Base-by-base conservation (phyloP, 2,888 invertebrate genomes). In the Cantharis flavilabris region DNA sequence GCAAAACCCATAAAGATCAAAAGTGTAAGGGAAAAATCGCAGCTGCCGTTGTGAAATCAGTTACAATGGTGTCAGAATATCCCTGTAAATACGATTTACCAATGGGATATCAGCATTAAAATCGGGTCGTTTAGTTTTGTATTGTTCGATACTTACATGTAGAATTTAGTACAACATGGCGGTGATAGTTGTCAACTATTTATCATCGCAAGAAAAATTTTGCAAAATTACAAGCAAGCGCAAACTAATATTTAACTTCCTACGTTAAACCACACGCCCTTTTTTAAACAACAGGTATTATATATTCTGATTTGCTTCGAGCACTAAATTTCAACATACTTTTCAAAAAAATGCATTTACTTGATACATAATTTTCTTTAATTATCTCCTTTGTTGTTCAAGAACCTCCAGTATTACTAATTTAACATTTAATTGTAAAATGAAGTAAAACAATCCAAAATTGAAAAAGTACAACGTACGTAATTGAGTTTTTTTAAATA, bases 21-120 rank as follows among this genome's bases (percentile, higher is more conserved):
- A 76, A 76, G 26, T 49, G 72, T 69, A 69, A 72, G 65, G 78
- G 76, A 64, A 71, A 81, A 79, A 79, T 78, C 78, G 78, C 81
- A 81, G 81, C 81, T 81, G 81, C 78, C 77, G 75, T 79, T 75
- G 80, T 80, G 80, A 80, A 81, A 81, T 81, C 79, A 72, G 73
- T 78, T 69, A 78, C 77, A 81, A 81, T 80, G 76, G 74, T 76
- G 77, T 76, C 77, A 69, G 76, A 70, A 76, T 77, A 71, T 79
- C 76, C 76, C 78, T 76, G 67, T 49, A 78, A 70, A 69, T 64
- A 64, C 62, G 30, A 72, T 69, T 79, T 79, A 62, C 78, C 78
- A 79, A 79, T 79, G 28, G 72, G 72, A 79, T 76, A 73, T 70
- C 76, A 71, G 78, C 71, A 76, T 79, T 76, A 76, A 78, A 76